These are phyloP conservation scores for Drosophila busckii DNA, from an alignment of 1,140 invertebrate species.

Conservation along the genomic window DNA sequence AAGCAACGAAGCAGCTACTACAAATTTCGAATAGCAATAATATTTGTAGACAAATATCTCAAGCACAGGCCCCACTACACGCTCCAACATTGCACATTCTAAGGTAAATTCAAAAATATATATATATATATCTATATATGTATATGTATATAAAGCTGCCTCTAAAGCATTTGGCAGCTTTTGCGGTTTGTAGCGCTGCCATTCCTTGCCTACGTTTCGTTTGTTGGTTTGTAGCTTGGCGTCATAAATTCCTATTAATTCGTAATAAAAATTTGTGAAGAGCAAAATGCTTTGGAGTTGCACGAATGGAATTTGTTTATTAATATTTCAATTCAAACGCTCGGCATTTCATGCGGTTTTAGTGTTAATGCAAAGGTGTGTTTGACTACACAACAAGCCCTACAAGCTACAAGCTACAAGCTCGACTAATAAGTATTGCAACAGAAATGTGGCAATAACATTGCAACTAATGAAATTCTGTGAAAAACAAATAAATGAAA, in stretches of 20 bases:
- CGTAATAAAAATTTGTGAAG: conserved; percentile 70
- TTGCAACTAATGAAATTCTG: conserved; percentile 44
- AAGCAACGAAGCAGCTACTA: conserved; percentile 33
- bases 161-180: neutral
- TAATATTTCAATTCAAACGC: conserved; percentile 68
- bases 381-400: too few relatives aligned
- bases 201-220: neutral
- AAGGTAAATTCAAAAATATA: conserved; percentile 45
- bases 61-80: too few relatives aligned
- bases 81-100: conserved; percentile 19
- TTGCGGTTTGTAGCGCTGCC: conserved; percentile 14
- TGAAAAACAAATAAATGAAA: conserved; percentile 44
- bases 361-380: conserved; percentile 21
- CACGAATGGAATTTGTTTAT: conserved; percentile 59
- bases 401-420: too few relatives aligned
- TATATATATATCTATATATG: neutral
- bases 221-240: conserved; percentile 10
- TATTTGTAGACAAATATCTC: conserved; percentile 68
- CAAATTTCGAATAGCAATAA: conserved; percentile 75
- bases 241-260: conserved; percentile 75
- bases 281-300: conserved; percentile 28
- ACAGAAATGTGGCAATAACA: conserved; percentile 23
- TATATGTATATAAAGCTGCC: conserved; percentile 5
- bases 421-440: conserved; percentile 10
- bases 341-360: conserved; percentile 15